Evolutionary conservation across 64 coral and sea anemone genomes (phyloP).

Genomic region (Dendronephthya gigantea): DNA sequence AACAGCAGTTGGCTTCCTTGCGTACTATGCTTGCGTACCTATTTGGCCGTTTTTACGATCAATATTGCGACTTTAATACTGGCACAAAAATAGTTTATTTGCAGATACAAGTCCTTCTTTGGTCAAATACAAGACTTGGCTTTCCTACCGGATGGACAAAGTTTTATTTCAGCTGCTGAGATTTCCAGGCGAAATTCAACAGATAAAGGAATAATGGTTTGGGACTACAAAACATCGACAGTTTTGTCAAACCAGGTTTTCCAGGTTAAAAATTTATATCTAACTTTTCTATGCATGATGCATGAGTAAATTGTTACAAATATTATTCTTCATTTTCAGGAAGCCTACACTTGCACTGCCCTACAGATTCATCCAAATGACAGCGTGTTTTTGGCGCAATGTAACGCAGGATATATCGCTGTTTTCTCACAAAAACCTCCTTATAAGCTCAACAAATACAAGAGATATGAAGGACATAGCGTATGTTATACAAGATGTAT

Average conservation of each 20-base stretch:
- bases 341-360: slow-evolving; percentile 85
- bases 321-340: slow-evolving; percentile 22
- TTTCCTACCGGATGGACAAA: slow-evolving; percentile 67
- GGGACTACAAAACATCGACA: slow-evolving; percentile 84
- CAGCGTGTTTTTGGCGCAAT: slow-evolving; percentile 69
- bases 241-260: slow-evolving; percentile 96
- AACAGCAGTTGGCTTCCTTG: too few species aligned
- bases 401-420: slow-evolving; percentile 79
- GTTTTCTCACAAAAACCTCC: slow-evolving; percentile 84
- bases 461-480: slow-evolving; percentile 93
- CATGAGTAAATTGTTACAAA: not conserved
- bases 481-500: slow-evolving; percentile 17
- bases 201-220: slow-evolving; percentile 95
- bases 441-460: slow-evolving; percentile 92
- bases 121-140: slow-evolving; percentile 87
- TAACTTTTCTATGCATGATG: not conserved
- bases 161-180: slow-evolving; percentile 92
- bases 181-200: slow-evolving; percentile 81
- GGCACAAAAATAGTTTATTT: not conserved
- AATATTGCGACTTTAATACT: not conserved
- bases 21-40: not conserved
- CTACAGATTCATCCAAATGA: slow-evolving; percentile 54
- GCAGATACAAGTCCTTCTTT: slow-evolving; percentile 65
- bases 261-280: slow-evolving; percentile 30
- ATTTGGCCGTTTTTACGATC: not conserved